Evolutionary conservation across 2,113 vertebrate species (phyloP).

Genomic region (Illadopsis cleaveri): DNA sequence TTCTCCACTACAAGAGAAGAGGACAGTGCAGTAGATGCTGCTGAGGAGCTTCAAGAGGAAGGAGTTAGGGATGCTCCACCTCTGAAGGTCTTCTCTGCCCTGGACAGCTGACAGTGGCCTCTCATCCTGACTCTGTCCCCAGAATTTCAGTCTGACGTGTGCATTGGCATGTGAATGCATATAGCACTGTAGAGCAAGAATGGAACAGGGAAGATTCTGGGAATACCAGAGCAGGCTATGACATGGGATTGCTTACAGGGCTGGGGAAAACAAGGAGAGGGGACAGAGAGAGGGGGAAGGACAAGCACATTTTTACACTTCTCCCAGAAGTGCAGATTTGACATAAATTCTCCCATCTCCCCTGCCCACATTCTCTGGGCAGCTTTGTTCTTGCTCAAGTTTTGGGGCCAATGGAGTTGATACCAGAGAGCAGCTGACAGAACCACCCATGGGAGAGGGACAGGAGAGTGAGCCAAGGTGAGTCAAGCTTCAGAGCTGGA

Average conservation of each 20-base stretch:
- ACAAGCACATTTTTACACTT: background rate
- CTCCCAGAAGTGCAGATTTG: background rate
- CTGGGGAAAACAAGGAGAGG: background rate
- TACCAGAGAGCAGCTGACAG: background rate
- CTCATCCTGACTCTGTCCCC: background rate
- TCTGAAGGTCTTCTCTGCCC: background rate
- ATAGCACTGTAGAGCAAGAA: background rate
- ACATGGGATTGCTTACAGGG: background rate
- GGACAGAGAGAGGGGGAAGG: background rate
- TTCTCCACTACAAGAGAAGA: slow-evolving; percentile 81
- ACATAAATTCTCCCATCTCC: background rate
- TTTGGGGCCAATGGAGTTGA: background rate
- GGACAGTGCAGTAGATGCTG: background rate
- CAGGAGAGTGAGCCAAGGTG: background rate
- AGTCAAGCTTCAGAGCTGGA: background rate
- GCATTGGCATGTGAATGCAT: background rate
- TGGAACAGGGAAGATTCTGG: background rate
- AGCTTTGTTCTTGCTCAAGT: background rate
- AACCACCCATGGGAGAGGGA: background rate
- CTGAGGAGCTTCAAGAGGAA: background rate
- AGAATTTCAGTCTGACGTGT: background rate
- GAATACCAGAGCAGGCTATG: background rate
- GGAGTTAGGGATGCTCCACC: background rate
- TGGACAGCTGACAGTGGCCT: background rate
- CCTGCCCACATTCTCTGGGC: background rate